These are phyloP conservation scores for Orthosia gracilis DNA, from an alignment of 2,888 invertebrate species.

Conservation along the genomic window DNA sequence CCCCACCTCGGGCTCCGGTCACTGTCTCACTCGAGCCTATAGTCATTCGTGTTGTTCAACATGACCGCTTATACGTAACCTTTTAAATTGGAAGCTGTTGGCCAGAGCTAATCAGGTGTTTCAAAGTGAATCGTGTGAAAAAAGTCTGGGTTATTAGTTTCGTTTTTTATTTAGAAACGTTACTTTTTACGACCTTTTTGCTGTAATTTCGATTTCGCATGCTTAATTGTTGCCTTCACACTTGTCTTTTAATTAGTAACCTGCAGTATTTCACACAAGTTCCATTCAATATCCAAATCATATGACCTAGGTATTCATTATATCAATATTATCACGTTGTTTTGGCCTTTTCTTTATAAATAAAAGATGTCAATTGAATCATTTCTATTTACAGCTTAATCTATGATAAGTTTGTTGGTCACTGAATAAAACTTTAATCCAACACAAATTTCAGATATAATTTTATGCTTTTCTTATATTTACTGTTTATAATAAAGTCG, in stretches of 20 bases:
- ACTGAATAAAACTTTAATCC: slow-evolving; percentile 21
- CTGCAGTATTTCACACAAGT: slow-evolving; percentile 6
- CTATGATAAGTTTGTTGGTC: slow-evolving; percentile 34
- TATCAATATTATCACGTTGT: slow-evolving; percentile 6
- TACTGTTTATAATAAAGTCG: no score
- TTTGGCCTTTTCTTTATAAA: slow-evolving; percentile 28
- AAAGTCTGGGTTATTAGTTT: slow-evolving; percentile 22
- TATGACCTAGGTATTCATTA: not conserved
- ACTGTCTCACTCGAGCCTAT: slow-evolving; percentile 51
- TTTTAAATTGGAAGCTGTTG: slow-evolving; percentile 56
- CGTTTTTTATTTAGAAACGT: slow-evolving; percentile 23
- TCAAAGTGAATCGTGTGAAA: slow-evolving; percentile 44
- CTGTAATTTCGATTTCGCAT: slow-evolving; percentile 31
- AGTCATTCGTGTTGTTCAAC: slow-evolving; percentile 62
- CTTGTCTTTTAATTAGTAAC: slow-evolving; percentile 4
- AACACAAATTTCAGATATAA: slow-evolving; percentile 10
- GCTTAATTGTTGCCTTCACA: slow-evolving; percentile 42
- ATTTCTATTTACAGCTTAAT: slow-evolving; percentile 27
- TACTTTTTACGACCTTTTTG: slow-evolving; percentile 1
- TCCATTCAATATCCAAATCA: not conserved
- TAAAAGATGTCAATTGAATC: slow-evolving; percentile 28
- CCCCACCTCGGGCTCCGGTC: slow-evolving; percentile 45
- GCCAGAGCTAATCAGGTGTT: slow-evolving; percentile 52
- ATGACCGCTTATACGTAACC: slow-evolving; percentile 66
- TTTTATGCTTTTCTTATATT: slow-evolving; percentile 13